Conservation (phyloP, 2,113 vertebrate genomes). For the Clarias batrachus region DNA sequence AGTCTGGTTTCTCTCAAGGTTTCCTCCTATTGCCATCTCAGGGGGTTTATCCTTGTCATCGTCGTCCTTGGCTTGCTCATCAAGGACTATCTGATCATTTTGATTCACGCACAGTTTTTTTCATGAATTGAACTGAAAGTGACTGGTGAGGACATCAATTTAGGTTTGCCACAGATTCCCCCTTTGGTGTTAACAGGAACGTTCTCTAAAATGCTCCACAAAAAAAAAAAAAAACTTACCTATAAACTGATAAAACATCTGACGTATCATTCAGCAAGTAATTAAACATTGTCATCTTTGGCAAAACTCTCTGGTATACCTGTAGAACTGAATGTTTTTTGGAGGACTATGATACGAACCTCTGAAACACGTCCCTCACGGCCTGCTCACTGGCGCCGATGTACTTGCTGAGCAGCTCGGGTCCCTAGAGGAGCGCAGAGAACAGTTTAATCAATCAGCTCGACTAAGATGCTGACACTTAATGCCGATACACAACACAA, state of each 20-base stretch:
- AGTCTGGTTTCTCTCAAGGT: too few species aligned
- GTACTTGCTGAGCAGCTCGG: conserved; percentile 96
- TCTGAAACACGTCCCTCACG: conserved; percentile 88
- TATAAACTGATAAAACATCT: neutral
- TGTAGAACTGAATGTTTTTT: neutral
- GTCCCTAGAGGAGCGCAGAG: conserved; percentile 75
- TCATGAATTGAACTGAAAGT: too few species aligned
- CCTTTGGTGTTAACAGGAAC: neutral
- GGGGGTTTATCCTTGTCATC: too few species aligned
- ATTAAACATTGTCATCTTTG: neutral
- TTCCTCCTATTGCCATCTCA: too few species aligned
- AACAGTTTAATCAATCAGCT: neutral
- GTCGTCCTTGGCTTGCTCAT: too few species aligned
- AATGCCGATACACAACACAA: neutral
- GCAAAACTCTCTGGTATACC: neutral
- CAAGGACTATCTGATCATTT: too few species aligned
- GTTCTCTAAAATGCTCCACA: too few species aligned
- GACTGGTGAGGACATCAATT: neutral
- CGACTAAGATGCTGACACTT: neutral
- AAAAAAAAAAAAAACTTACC: too few species aligned
- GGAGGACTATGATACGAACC: conserved; percentile 67
- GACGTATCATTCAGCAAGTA: neutral
- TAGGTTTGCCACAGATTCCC: neutral
- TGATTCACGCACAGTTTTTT: too few species aligned
- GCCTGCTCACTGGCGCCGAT: conserved; percentile 96